Base-by-base conservation (phyloP, 2,113 vertebrate species). In the Nesoenas mayeri region DNA sequence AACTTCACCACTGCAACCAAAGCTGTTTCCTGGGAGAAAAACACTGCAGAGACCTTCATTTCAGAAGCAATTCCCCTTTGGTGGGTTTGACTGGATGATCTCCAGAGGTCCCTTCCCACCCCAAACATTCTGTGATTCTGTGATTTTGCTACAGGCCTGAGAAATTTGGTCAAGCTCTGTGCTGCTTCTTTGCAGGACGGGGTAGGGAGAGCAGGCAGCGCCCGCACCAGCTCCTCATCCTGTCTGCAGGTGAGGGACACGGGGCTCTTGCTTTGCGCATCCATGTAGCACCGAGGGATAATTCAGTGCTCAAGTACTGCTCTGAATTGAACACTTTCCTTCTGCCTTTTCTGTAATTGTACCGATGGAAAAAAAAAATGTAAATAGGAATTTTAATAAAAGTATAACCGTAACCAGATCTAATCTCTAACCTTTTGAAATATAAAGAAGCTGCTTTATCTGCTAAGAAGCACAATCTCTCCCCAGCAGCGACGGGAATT, bases 391-490 rank as follows among this genome's bases (percentile, higher is more conserved):
- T 93, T 95, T 94, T 96, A 96, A 94, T 96, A 97, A 96, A 96
- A 97, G 89, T 58, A 9, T 77, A 88, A 86, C 85, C 66, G 72
- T 56, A 90, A 91, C 71, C 51, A 95, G 95, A 96, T 94, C 83
- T 94, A 95, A 97, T 96, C 95, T 96, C 67, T 92, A 94, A 94
- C 93, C 93, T 95, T 93, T 94, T 80, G 75, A 96, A 96, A 95
- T 91, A 96, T 66, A 93, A 95, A 83, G 92, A 85, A 93, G 93
- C 85, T 85, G 75, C 90, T 94, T 88, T 91, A 91, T 96, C 93
- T 85, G 74, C 2, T 6, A 62, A 62, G 91, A 94, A 94, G 77
- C 79, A 78, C 88, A 94, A 78, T 88, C 87, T 91, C 90, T 90
- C 82, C 86, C 62, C 91, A 89, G 94, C 89, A 93, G 91, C 47